Conservation (phyloP, 2,113 vertebrate species). For the Psittacara wagleri region DNA sequence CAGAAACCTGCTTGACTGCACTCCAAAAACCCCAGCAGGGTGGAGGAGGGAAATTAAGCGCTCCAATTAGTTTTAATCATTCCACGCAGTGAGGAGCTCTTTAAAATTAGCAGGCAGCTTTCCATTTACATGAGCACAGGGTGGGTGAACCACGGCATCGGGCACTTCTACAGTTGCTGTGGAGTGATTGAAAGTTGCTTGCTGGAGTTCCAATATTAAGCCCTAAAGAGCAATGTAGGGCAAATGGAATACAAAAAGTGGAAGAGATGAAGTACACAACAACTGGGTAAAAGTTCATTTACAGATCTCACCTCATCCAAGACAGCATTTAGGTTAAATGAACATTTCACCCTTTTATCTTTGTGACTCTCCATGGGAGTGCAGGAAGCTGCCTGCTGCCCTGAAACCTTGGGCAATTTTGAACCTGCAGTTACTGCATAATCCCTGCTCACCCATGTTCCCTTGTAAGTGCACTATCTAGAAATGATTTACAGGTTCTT, state of each 20-base stretch:
- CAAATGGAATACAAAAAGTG: background rate
- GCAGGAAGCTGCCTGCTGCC: background rate
- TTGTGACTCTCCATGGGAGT: background rate
- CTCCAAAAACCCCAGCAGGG: slow-evolving; percentile 46
- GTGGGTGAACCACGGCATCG: slow-evolving; percentile 10
- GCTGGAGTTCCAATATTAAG: slow-evolving; percentile 54
- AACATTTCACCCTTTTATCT: background rate
- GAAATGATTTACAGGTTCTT: slow-evolving; percentile 52
- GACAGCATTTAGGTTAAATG: background rate
- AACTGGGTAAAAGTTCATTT: slow-evolving; percentile 9
- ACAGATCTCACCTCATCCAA: background rate
- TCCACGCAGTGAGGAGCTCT: slow-evolving; percentile 31
- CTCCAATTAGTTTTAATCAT: slow-evolving; percentile 71
- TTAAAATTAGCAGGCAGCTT: slow-evolving; percentile 55
- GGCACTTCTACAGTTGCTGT: slow-evolving; percentile 30
- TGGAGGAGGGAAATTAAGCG: slow-evolving; percentile 63
- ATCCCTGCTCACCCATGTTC: background rate
- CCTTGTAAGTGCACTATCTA: slow-evolving; percentile 10
- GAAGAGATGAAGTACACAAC: slow-evolving; percentile 8
- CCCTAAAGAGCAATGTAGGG: slow-evolving; percentile 11
- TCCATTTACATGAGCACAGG: slow-evolving; percentile 46
- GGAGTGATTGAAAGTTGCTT: background rate
- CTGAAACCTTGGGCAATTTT: background rate
- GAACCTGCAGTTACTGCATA: background rate
- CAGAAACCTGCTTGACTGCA: slow-evolving; percentile 59